Conservation (phyloP, 2,113 vertebrate species). For the Macquaria ambigua region DNA sequence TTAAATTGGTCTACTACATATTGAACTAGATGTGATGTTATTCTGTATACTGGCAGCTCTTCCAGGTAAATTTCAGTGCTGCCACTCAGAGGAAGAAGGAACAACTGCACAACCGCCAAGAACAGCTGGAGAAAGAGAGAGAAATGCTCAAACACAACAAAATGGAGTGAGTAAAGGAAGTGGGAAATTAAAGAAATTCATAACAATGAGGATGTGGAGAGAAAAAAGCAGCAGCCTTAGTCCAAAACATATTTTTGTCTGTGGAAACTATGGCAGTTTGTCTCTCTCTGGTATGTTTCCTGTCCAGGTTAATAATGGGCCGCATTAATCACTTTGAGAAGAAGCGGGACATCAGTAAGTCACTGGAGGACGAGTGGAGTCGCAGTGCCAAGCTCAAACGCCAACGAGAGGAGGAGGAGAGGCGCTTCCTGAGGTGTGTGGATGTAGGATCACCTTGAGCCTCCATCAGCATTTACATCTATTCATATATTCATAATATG, state of each 20-base stretch:
- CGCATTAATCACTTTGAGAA: constrained; percentile 73
- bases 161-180: constrained; percentile 78
- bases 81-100: constrained; percentile 73
- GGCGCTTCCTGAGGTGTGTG: constrained; percentile 81
- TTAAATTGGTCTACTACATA: background rate
- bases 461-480: background rate
- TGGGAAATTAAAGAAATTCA: background rate
- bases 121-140: constrained; percentile 79
- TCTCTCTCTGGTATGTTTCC: background rate
- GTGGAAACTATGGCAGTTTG: background rate
- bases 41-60: constrained; percentile 49
- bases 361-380: constrained; percentile 83
- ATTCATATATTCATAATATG: background rate
- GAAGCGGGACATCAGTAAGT: constrained; percentile 71
- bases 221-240: background rate
- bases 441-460: background rate
- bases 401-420: constrained; percentile 82
- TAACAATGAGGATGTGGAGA: background rate
- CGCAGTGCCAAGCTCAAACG: constrained; percentile 79
- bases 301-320: constrained; percentile 76
- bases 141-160: constrained; percentile 82
- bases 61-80: constrained; percentile 77
- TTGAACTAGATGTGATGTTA: background rate
- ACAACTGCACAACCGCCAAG: constrained; percentile 70
- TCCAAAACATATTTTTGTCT: background rate